Evolutionary conservation across 53 echinoderm and acorn worm species (phyloP), one percentile per base, ranked within the genome.

Genomic region (Holothuria scabra): DNA sequence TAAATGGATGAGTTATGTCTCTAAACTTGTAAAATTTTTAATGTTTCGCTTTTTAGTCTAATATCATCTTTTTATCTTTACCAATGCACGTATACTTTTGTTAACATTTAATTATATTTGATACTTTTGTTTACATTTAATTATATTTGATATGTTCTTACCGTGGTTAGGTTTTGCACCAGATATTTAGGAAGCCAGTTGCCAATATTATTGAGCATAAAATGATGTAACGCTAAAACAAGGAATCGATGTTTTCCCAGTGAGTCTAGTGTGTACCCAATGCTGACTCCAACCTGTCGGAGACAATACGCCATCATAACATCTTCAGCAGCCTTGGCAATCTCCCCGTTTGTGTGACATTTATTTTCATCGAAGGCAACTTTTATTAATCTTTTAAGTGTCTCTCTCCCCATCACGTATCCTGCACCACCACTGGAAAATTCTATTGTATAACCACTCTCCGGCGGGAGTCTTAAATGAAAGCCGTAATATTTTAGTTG

Each of bases 361-460:
- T 35, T 38, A 12, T 46, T 23, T 33, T 93, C 58, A 34, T 28
- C 35, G 60, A 93, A 95, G 9, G 79, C 85, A 12, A 83, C 57
- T 41, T 83, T 79, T 6, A 88, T 87, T 56, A 90, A 85, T 16
- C 69, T 66, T 16, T 64, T 46, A 25, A 96, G 71, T 12, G 90
- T 93, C 1, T 46, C 83, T 62, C 90, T 91, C 56, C 92, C 92
- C 9, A 92, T 65, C 21, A 96, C 93, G 63, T 96, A 96, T 8
- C 96, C 96, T 3, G 92, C 91, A 5, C 96, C 93, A 25, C 96
- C 96, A 23, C 96, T 96, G 88, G 90, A 88, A 78, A 90, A 96
- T 19, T 78, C 31, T 34, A 37, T 37, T 1, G 0, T 11, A 12
- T 22, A 57, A 0, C 90, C 89, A 35, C 86, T 87, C 24, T 89